phyloP scores from a whole-genome alignment of 2,888 invertebrate genomes.

The Cerceris rybyensis region DNA sequence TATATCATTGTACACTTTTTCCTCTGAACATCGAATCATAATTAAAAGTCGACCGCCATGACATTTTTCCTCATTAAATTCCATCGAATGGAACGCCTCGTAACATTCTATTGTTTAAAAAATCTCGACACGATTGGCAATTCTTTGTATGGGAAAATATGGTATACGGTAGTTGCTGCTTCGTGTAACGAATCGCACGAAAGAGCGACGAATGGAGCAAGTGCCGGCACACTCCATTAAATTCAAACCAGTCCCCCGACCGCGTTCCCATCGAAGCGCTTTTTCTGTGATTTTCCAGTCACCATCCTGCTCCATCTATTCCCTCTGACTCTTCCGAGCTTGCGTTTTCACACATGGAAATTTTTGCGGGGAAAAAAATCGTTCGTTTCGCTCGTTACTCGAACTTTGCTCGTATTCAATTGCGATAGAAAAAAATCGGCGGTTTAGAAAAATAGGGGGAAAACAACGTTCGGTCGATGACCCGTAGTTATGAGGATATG shows the following conservation, averaged over 20 bases:
- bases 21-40: no score
- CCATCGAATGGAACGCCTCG: no score
- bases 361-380: conserved; percentile 15
- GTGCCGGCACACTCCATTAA: conserved; percentile 38
- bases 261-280: conserved; percentile 32
- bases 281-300: conserved; percentile 43
- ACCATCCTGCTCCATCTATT: not conserved
- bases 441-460: no score
- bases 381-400: not conserved
- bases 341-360: conserved; percentile 17
- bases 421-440: no score
- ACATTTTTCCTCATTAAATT: no score
- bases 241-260: conserved; percentile 36
- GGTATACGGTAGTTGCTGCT: conserved; percentile 8
- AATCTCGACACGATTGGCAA: not conserved
- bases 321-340: conserved; percentile 16
- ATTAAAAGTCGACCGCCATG: no score
- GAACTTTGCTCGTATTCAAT: not conserved
- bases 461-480: no score
- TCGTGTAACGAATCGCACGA: conserved; percentile 28
- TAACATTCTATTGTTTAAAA: not conserved
- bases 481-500: no score
- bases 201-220: conserved; percentile 21
- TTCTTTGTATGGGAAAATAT: conserved; percentile 19
- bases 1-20: no score